phyloP scores from a whole-genome alignment of 2,888 invertebrate genomes.

The Oscheius sp. region DNA sequence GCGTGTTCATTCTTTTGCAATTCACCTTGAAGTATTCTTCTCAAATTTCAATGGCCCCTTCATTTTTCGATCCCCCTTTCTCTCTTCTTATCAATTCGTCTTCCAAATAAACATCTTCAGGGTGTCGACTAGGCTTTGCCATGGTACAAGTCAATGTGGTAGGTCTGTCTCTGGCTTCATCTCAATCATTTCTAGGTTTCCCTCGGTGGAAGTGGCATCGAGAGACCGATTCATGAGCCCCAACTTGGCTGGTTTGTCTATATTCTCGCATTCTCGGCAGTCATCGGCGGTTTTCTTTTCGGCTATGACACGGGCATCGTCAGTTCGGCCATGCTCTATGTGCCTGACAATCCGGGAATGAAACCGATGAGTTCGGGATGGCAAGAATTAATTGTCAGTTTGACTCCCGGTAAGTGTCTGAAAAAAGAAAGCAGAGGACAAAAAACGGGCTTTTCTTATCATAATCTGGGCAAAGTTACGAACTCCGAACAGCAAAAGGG shows the following conservation, averaged over 20 bases:
- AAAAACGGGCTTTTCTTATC: too few relatives aligned
- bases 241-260: constrained; percentile 56
- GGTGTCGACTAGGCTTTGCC: background rate
- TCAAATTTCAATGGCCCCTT: background rate
- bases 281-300: constrained; percentile 72
- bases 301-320: constrained; percentile 78
- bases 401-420: constrained; percentile 56
- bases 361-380: constrained; percentile 59
- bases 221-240: constrained; percentile 44
- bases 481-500: background rate
- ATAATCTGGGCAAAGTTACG: too few relatives aligned
- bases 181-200: constrained; percentile 3
- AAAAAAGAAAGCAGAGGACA: background rate
- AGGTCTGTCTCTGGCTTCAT: background rate
- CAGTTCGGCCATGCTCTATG: constrained; percentile 74
- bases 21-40: background rate
- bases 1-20: background rate
- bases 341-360: constrained; percentile 55
- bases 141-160: constrained; percentile 26
- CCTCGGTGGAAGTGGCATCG: constrained; percentile 42
- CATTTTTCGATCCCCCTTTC: background rate
- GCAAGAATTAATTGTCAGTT: constrained; percentile 67
- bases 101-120: background rate
- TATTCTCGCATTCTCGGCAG: constrained; percentile 58
- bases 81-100: constrained; percentile 3